phyloP scores from a whole-genome alignment of 2,888 invertebrate species.

The Andrena fulva region DNA sequence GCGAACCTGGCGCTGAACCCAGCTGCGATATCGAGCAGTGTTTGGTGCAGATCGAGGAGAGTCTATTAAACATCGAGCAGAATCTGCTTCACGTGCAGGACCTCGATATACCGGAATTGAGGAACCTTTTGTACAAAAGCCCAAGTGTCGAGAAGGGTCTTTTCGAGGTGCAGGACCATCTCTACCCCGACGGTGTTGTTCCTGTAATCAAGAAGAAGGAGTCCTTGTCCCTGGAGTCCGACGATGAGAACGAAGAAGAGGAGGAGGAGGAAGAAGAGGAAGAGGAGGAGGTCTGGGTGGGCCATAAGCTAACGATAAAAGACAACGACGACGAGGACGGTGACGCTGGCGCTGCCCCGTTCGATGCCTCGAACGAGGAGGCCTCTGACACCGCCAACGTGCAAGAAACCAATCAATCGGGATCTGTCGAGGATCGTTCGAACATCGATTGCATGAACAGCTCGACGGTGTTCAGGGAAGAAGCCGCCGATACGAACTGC shows the following conservation, averaged over 20 bases:
- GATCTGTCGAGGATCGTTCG: conserved; percentile 42
- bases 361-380: conserved; percentile 62
- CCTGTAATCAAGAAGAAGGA: conserved; percentile 57
- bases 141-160: conserved; percentile 76
- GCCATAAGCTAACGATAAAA: conserved; percentile 52
- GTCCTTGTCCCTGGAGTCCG: conserved; percentile 53
- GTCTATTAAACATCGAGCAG: conserved; percentile 79
- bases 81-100: conserved; percentile 79
- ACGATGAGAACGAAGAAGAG: conserved; percentile 63
- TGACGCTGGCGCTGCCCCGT: conserved; percentile 46
- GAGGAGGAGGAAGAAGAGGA: conserved; percentile 65
- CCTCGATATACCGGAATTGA: conserved; percentile 78
- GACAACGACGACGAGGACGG: conserved; percentile 66
- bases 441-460: conserved; percentile 41
- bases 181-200: conserved; percentile 71
- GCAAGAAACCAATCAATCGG: conserved; percentile 46
- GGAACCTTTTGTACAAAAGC: conserved; percentile 77
- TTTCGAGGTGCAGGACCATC: conserved; percentile 74
- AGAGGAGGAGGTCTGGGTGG: conserved; percentile 62
- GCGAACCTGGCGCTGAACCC: conserved; percentile 37
- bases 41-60: conserved; percentile 80
- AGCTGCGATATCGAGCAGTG: conserved; percentile 79
- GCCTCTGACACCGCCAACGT: conserved; percentile 60
- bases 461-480: conserved; percentile 29
- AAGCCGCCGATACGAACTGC: conserved; percentile 14